phyloP scores from a whole-genome alignment of 2,113 vertebrate species.

The Microcebus murinus region DNA sequence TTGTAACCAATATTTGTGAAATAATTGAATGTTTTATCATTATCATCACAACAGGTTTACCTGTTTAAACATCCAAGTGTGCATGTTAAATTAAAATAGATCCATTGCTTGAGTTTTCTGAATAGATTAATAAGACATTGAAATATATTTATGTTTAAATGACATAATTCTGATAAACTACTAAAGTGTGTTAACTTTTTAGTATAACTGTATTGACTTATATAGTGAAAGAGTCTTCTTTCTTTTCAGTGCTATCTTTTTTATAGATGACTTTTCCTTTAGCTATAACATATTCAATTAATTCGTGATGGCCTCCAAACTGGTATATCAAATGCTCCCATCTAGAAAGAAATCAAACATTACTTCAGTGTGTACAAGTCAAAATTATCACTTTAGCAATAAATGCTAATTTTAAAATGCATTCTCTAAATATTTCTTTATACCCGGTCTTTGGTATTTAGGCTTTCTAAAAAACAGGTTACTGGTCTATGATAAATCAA shows the following conservation, averaged over 20 bases:
- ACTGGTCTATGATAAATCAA: not conserved
- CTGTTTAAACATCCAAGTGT: not conserved
- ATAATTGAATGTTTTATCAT: not conserved
- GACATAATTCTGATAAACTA: constrained; percentile 12
- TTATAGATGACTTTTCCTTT: constrained; percentile 92
- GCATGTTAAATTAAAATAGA: not conserved
- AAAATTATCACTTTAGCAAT: not conserved
- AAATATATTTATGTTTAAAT: not conserved
- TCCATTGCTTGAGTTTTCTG: not conserved
- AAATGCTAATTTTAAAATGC: constrained; percentile 19
- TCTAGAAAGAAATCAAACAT: constrained; percentile 84
- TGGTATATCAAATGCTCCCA: constrained; percentile 99
- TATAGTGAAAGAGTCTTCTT: not conserved
- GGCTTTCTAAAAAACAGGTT: not conserved
- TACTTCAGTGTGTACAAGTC: not conserved
- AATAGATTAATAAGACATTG: not conserved
- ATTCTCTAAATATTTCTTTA: constrained; percentile 26
- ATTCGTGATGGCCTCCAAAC: constrained; percentile 93
- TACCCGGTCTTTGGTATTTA: not conserved
- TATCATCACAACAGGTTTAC: not conserved
- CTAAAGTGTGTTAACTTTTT: not conserved
- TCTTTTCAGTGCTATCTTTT: constrained; percentile 82
- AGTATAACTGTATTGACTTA: not conserved
- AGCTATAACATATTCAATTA: constrained; percentile 93
- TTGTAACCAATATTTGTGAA: not conserved